These are phyloP conservation scores for Daboia siamensis DNA, from an alignment of 2,113 vertebrate genomes.

Conservation along the genomic window DNA sequence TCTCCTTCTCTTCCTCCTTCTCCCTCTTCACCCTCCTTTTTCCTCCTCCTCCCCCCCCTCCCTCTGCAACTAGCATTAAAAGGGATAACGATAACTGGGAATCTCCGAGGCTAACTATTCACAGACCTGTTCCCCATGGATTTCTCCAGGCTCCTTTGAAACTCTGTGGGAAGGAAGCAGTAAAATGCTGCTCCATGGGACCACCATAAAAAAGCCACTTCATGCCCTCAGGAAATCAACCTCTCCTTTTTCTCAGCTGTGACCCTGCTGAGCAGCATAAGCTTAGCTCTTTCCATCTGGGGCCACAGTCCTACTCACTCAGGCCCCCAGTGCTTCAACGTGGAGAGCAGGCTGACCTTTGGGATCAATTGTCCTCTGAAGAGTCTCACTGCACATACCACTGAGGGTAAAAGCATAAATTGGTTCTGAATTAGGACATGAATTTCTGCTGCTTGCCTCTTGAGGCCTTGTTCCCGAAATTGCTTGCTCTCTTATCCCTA, in stretches of 20 bases:
- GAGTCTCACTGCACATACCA: neutral
- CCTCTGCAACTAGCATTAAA: neutral
- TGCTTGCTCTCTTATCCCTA: neutral
- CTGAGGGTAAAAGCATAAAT: neutral
- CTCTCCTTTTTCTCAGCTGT: neutral
- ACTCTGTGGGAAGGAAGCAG: neutral
- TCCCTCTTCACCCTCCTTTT: fast-evolving
- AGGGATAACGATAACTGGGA: neutral
- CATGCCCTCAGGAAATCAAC: neutral
- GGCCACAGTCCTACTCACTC: neutral
- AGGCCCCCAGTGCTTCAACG: neutral
- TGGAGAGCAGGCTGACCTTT: neutral
- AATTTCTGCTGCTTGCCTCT: neutral
- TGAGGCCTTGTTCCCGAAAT: neutral
- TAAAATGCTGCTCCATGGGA: neutral
- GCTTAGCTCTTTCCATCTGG: neutral
- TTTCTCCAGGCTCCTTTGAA: neutral
- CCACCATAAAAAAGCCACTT: neutral
- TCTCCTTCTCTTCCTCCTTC: no score
- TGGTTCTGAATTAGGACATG: neutral
- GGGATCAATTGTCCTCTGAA: neutral
- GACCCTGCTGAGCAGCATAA: neutral
- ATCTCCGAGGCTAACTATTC: neutral
- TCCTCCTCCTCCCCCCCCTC: no score
- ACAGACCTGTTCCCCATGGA: no score